Conservation (phyloP, 1,140 invertebrate species). For the Halictus rubicundus region DNA sequence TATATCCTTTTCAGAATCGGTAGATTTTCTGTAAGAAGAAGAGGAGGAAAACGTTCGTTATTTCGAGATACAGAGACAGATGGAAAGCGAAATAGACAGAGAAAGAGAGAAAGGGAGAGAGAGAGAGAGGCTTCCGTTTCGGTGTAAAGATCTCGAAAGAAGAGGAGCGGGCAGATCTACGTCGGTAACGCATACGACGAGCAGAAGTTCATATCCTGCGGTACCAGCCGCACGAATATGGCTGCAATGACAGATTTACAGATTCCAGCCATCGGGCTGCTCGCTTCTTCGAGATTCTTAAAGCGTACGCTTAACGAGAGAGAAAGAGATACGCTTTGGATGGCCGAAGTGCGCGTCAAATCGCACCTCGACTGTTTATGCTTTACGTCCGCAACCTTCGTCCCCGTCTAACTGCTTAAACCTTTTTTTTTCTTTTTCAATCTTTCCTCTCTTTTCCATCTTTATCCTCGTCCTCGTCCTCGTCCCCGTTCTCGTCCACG, state of each 20-base stretch:
- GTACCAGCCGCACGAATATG: slow-evolving; percentile 70
- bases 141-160: slow-evolving; percentile 43
- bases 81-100: neutral
- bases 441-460: neutral
- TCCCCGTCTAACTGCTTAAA: slow-evolving; percentile 51
- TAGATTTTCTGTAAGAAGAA: slow-evolving; percentile 5
- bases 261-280: slow-evolving; percentile 74
- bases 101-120: neutral
- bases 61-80: slow-evolving; percentile 21
- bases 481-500: neutral
- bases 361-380: slow-evolving; percentile 77
- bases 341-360: slow-evolving; percentile 70
- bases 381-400: slow-evolving; percentile 68
- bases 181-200: slow-evolving; percentile 51
- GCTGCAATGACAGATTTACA: slow-evolving; percentile 79
- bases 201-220: slow-evolving; percentile 66
- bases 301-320: slow-evolving; percentile 57
- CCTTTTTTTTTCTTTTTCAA: slow-evolving; percentile 23
- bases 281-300: slow-evolving; percentile 70
- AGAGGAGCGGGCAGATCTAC: slow-evolving; percentile 34
- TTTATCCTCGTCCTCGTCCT: neutral
- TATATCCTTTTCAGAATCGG: neutral
- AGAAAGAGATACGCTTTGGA: slow-evolving; percentile 56
- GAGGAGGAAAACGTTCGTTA: slow-evolving; percentile 28
- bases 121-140: slow-evolving; percentile 31